A percentile compares a stretch with the other conserved stretches of the same genome.
These are phyloP conservation scores for Agriotes lineatus DNA, from an alignment of 2,888 invertebrate species.

Conservation along the genomic window DNA sequence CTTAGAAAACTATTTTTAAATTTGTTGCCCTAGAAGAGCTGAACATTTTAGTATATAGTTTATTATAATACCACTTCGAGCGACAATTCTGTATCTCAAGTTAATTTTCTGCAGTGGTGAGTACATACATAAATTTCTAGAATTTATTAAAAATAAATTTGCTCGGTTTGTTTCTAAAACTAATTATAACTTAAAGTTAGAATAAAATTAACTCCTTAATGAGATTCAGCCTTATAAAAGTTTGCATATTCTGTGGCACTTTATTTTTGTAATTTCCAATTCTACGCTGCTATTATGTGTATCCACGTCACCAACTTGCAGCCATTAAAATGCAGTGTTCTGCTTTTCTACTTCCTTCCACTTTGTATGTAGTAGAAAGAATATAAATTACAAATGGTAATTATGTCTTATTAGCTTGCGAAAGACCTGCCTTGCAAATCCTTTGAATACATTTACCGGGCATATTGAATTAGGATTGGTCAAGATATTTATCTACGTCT, in stretches of 20 bases:
- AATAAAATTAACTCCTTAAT: background rate
- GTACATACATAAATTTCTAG: too few species aligned
- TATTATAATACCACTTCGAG: too few species aligned
- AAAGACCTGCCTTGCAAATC: background rate
- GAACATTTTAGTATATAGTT: too few species aligned
- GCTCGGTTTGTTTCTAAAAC: too few species aligned
- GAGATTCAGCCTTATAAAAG: background rate
- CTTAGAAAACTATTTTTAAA: too few species aligned
- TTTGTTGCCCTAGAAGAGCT: too few species aligned
- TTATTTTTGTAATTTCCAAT: slow-evolving; percentile 4
- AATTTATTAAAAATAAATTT: background rate
- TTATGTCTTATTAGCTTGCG: slow-evolving; percentile 31
- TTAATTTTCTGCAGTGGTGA: too few species aligned
- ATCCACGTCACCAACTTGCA: background rate
- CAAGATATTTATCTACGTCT: background rate
- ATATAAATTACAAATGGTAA: slow-evolving; percentile 36
- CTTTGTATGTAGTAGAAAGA: slow-evolving; percentile 25
- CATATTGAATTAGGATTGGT: background rate
- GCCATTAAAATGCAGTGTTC: slow-evolving; percentile 32
- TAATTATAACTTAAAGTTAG: too few species aligned
- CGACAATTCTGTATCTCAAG: too few species aligned
- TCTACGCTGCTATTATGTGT: slow-evolving; percentile 4
- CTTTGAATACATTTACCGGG: too few species aligned
- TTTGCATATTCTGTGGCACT: background rate
- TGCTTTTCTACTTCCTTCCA: slow-evolving; percentile 26